Evolutionary conservation across 2,113 vertebrate species (phyloP).

Genomic region (Laticauda colubrina): DNA sequence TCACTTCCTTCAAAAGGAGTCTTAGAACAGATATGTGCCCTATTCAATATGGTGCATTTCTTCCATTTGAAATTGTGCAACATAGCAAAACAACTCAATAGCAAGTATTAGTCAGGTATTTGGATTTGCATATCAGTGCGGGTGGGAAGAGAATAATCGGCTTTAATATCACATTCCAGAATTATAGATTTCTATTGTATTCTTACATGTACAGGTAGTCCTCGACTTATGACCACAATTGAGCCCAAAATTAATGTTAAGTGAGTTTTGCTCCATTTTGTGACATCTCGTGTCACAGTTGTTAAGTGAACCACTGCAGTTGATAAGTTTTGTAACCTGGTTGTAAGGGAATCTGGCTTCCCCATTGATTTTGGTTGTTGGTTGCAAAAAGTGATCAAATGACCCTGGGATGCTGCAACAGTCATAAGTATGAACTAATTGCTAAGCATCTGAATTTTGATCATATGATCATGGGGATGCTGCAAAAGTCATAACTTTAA

Average conservation of each 20-base stretch:
- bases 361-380: background rate
- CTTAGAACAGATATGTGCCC: background rate
- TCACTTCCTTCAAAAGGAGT: background rate
- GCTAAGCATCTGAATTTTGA: background rate
- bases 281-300: background rate
- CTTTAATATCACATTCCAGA: background rate
- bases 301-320: background rate
- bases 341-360: background rate
- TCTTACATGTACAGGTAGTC: background rate
- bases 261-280: background rate
- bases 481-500: background rate
- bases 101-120: background rate
- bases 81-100: background rate
- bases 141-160: background rate
- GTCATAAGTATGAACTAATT: background rate
- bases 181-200: background rate
- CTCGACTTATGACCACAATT: background rate
- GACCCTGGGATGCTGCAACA: background rate
- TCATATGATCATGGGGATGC: background rate
- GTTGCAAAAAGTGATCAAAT: background rate
- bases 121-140: background rate
- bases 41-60: background rate
- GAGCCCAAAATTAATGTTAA: background rate
- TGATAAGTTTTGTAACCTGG: background rate
- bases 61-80: background rate